phyloP scores from a whole-genome alignment of 2,888 invertebrate species.

The Mythimna ferrago region DNA sequence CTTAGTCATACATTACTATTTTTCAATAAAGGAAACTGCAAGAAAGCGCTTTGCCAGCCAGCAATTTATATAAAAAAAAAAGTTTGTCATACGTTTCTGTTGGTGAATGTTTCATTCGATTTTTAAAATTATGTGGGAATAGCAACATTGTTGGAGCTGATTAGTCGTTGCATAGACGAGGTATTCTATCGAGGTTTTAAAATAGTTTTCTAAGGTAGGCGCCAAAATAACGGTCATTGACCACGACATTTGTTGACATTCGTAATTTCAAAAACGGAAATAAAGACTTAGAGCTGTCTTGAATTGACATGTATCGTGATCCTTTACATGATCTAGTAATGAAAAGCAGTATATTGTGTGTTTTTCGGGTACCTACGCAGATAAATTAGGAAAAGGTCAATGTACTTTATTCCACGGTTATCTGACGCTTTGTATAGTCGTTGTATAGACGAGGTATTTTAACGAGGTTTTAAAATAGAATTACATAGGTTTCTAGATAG shows the following conservation, averaged over 20 bases:
- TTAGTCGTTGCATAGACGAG: background rate
- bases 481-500: background rate
- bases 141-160: background rate
- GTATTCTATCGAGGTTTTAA: background rate
- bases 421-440: no score
- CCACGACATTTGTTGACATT: no score
- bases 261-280: no score
- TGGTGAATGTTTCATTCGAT: background rate
- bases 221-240: no score
- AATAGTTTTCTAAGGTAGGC: no score
- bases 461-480: background rate
- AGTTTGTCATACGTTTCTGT: background rate
- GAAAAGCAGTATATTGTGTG: no score
- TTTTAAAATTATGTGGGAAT: slow-evolving; percentile 4
- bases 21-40: background rate
- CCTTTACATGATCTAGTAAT: no score
- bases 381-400: no score
- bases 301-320: no score
- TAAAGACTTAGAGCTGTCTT: no score
- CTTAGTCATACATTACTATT: slow-evolving; percentile 25
- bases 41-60: background rate
- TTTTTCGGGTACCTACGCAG: no score
- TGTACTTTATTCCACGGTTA: no score
- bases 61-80: slow-evolving; percentile 20
- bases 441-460: background rate